Evolutionary conservation across 2,888 invertebrate genomes (phyloP), one percentile per base, ranked within the genome.

Genomic region (Ephialtes manifestator): DNA sequence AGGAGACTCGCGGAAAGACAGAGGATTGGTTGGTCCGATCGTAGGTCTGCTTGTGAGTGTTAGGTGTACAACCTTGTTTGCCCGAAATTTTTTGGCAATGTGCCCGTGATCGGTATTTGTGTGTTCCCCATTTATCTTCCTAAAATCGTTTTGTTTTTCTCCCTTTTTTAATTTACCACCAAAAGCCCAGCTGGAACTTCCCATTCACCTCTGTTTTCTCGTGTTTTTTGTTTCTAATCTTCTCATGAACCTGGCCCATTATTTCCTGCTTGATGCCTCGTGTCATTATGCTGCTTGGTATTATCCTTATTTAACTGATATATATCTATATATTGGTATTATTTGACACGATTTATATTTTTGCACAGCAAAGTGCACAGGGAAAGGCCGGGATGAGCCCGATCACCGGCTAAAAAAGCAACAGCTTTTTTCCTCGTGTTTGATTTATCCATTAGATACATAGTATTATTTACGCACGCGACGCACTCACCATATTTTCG

Each of bases 11-110:
- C 83, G 75, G 80, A 79, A 85, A 87, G 88, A 87, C 88, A 87
- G 90, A 88, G 89, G 90, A 89, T 91, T 90, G 90, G 89, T 92
- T 91, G 88, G 87, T 91, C 91, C 90, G 89, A 90, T 87, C 86
- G 91, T 93, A 92, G 92, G 90, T 92, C 90, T 93, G 93, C 93
- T 89, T 93, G 93, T 93, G 90, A 91, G 92, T 93, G 93, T 92
- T 93, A 92, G 92, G 93, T 92, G 92, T 92, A 88, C 84, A 75
- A 76, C 86, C 88, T 88, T 90, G 89, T 90, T 89, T 92, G 90
- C 90, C 91, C 92, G 90, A 90, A 75, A 48, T 82, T 81, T 68
- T 83, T 90, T 92, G 90, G 89, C 90, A 81, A 91, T 91, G 90
- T 90, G 91, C 90, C 91, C 90, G 89, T 92, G 87, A 90, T 91